Percentiles rank a stretch among this genome's conserved stretches.
Evolutionary conservation across 2,113 vertebrate genomes (phyloP).

Genomic region (Psephotus haematonotus): DNA sequence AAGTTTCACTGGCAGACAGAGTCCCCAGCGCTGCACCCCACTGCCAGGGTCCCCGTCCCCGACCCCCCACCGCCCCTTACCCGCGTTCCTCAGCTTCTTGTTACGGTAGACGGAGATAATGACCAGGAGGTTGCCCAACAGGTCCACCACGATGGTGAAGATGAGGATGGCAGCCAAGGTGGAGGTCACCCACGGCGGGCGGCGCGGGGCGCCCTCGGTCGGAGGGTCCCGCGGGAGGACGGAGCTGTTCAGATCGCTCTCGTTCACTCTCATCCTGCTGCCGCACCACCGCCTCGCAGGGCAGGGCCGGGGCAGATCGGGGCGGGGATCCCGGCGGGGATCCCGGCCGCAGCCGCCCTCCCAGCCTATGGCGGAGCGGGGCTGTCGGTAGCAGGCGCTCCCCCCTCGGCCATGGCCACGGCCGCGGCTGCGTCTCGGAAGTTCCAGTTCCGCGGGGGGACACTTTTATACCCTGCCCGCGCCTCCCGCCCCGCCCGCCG

Average conservation of each 20-base stretch:
- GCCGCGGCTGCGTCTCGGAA: neutral
- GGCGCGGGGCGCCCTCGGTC: constrained; percentile 64
- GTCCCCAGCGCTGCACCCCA: neutral
- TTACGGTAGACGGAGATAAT: constrained; percentile 93
- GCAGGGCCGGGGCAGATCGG: neutral
- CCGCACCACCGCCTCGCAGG: neutral
- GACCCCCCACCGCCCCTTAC: constrained; percentile 19
- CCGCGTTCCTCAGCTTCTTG: constrained; percentile 89
- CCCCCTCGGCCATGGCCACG: neutral
- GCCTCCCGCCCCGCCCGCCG: constrained; percentile 56
- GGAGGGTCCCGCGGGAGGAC: constrained; percentile 51
- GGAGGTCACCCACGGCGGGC: constrained; percentile 86
- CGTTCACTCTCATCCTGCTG: constrained; percentile 68
- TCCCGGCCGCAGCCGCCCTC: neutral
- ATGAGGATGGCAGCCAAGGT: constrained; percentile 88
- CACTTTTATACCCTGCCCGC: constrained; percentile 1
- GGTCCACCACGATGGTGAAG: constrained; percentile 92
- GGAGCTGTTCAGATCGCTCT: constrained; percentile 82
- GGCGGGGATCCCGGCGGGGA: neutral
- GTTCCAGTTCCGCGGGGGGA: neutral
- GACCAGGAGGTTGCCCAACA: constrained; percentile 93
- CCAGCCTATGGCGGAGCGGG: neutral
- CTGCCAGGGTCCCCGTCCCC: neutral
- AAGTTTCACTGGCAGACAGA: neutral
- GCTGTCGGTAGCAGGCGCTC: neutral